Evolutionary conservation across 1,140 invertebrate genomes (phyloP).

Genomic region (Drosophila biarmipes): DNA sequence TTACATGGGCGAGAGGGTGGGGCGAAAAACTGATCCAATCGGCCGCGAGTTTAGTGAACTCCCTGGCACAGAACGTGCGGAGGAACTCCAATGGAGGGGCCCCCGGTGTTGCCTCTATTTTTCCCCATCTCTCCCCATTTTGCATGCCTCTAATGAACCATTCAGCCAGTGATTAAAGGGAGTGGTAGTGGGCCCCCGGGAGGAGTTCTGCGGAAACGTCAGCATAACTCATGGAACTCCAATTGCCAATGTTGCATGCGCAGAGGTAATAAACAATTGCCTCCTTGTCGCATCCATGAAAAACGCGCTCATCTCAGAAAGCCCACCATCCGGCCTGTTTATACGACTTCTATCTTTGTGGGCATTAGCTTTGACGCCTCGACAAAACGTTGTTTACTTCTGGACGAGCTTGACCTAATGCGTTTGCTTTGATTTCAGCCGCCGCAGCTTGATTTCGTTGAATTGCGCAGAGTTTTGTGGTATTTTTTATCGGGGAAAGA

Average conservation of each 20-base stretch:
- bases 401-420: conserved; percentile 45
- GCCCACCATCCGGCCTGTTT: conserved; percentile 29
- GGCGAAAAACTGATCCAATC: conserved; percentile 18
- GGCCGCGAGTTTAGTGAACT: conserved; percentile 42
- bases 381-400: conserved; percentile 61
- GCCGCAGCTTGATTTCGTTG: conserved; percentile 17
- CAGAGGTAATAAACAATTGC: conserved; percentile 67
- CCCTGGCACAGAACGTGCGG: conserved; percentile 37
- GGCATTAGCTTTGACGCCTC: conserved; percentile 56
- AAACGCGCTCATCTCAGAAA: conserved; percentile 42
- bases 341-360: conserved; percentile 36
- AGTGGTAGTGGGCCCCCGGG: conserved; percentile 1
- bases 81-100: conserved; percentile 42
- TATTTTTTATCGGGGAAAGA: not conserved
- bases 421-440: conserved; percentile 54
- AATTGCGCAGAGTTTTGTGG: conserved; percentile 15
- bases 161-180: conserved; percentile 45
- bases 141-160: conserved; percentile 75
- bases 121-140: conserved; percentile 60
- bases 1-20: conserved; percentile 4
- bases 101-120: conserved; percentile 42
- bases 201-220: conserved; percentile 61
- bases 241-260: conserved; percentile 61
- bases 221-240: conserved; percentile 46
- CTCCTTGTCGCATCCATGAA: conserved; percentile 64